Evolutionary conservation across 2,888 invertebrate genomes (phyloP), one percentile per base, ranked within the genome.

Genomic region (Notocelia uddmanniana): DNA sequence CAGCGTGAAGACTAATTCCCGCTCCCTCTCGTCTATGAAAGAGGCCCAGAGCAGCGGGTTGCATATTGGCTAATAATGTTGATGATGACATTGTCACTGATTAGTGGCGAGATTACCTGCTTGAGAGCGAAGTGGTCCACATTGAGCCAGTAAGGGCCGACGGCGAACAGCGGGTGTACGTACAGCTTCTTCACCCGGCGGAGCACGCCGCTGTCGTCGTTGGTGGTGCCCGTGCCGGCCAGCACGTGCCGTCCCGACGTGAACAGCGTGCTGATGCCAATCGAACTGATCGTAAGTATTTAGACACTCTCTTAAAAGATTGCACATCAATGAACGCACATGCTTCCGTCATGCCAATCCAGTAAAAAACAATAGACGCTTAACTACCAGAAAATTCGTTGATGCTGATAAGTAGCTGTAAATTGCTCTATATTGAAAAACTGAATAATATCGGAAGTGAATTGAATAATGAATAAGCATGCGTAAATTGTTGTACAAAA

Each of bases 81-180:
- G 26, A 26, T 26, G 26, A 26, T 26, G 26, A 41, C 15, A 3
- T 6, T 41, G 41, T 15, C 15, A n/a, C n/a, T 45, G n/a, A 6
- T 26, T 26, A 34, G 48, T 31, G n/a, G 34, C 31, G n/a, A 13
- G 11, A 69, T 59, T 75, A 88, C 90, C 87, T 90, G 90, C 76
- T 87, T 87, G 52, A 90, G 76, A 50, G 83, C 75, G 75, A 78
- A 91, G 2, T 79, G 78, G 1, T 80, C 69, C 0, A 89, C 85
- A 74, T 90, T 79, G 6, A 93, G 83, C 93, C 93, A 93, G 81
- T 92, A 93, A 13, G 93, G 93, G 1, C 93, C 93, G 26, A 93
- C 93, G 15, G 84, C 74, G 82, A 93, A 93, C 8, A 85, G 85
- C 2, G 93, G 93, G 73, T 93, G 93, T 21, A 93, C 81, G 75